Evolutionary conservation across 1,140 invertebrate genomes (phyloP), one percentile per base, ranked within the genome.

Genomic region (Cyclargus thomasi): DNA sequence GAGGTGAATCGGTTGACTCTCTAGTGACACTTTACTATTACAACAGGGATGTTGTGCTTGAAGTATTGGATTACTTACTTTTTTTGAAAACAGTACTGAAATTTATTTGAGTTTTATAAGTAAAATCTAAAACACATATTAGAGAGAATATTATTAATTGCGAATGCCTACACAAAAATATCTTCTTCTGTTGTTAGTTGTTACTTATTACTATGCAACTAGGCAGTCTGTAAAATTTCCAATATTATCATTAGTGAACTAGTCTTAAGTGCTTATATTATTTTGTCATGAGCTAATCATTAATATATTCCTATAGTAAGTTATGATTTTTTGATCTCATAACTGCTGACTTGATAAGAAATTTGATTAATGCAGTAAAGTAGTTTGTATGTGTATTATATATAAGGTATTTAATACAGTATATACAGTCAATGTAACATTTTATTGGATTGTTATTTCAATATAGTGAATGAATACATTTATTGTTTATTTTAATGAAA

Each of bases 321-420:
- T 59, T 71, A 71, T 64, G 63, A 68, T 74, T 71, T 74, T 77
- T 73, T 86, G 84, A 86, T 86, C 84, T 86, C 84, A 86, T 79
- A 78, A 76, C 74, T 79, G 76, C 78, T 77, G 77, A 82, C 76
- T 77, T 77, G 80, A 71, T 77, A 81, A 78, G 79, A 77, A 64
- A 76, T 76, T 73, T 70, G 66, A 55, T 20, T 21, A 20, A 59
- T 59, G 55, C 55, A 59, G 55, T 59, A 59, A 59, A 59, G 55
- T 59, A 59, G 20, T 59, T 59, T 59, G 20, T 59, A 59, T 59
- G 20, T 59, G 55, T 59, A 59, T 18, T 21, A 59, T 21, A 59
- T 55, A 17, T 59, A 59, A 59, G 55, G 55, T 59, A 59, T 59
- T 59, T 59, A 59, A 59, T 59, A 59, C 17, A 59, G 21, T 59